Evolutionary conservation across 2,888 invertebrate species (phyloP), one percentile per base, ranked within the genome.

Genomic region (Andrena haemorrhoa): DNA sequence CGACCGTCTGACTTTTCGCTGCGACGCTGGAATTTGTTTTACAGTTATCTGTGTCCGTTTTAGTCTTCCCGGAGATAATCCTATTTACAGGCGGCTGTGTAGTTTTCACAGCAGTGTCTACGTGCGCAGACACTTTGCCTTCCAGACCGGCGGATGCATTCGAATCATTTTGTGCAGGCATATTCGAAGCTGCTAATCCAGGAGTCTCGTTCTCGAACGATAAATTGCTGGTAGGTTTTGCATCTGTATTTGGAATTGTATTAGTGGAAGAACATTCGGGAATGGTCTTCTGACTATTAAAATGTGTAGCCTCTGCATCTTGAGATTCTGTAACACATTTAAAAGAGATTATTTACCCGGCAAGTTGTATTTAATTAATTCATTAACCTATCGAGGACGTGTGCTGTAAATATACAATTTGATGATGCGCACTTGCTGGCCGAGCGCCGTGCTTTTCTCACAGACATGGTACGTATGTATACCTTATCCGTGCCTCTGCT

Each of bases 251-350:
- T 64, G 89, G 60, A 66, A 87, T 75, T 29, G 82, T 35, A 76
- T 82, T 89, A 61, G 79, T 70, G 51, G 87, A 79, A 23, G 83
- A 79, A 68, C 82, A 74, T 64, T 92, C 91, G 60, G 88, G 80
- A 41, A 84, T 76, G 65, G 78, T 41, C 81, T 92, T 92, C 75
- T 92, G 92, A 82, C 80, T 90, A 65, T 90, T 90, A 47, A 92
- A 89, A 83, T 91, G 92, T 80, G 90, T 83, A 72, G 87, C 68
- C 75, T 93, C 93, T 75, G 89, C 87, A 85, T 89, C 93, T 88
- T 94, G 94, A 93, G 94, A 94, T 93, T 94, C 94, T 94, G 90
- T 2, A 92, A 91, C 56, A 66, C 47, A 74, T 58, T 51, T 16
- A 1, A 29, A 26, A 79, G 29, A 69, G 20, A 56, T 35, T 33